Evolutionary conservation across 2,888 invertebrate genomes (phyloP), one percentile per base, ranked within the genome.

Genomic region (Tetanocera ferruginea): DNA sequence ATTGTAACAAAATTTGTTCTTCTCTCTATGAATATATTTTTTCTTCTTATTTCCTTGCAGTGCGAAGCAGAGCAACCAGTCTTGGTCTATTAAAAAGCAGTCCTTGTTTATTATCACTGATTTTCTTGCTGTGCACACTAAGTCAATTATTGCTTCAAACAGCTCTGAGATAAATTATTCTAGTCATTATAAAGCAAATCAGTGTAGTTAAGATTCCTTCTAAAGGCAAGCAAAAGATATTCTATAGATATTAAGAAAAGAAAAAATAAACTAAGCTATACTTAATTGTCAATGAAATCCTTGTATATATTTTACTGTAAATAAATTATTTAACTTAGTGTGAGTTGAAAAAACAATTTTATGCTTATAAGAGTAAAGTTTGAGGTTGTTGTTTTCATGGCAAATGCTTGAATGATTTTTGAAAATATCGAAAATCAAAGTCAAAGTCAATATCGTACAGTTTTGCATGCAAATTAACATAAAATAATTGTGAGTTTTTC

Each of bases 131-230:
- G 52, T 67, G 17, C 74, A 83, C 82, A 64, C 82, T 83, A 49
- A 85, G 87, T 71, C 88, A 86, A 78, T 86, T 87, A 85, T 80
- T 85, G 60, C 80, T 84, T 66, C 81, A 83, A 78, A 83, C 84
- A 76, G 84, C 84, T 76, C 77, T 84, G 55, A 86, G 85, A 81
- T 86, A 86, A 80, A 81, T 43, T 37, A 19, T 9, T 6, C 28
- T 34, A 2, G 55, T 14, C 19, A 23, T 31, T 31, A 57, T 19
- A 62, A 17, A 25, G 11, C 43, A 37, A 37, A 55, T n/a, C 2
- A 52, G 19, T 8, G 8, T 14, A 19, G 17, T 51, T 14, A 31
- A 34, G 8, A 2, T 19, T 23, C 70, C 25, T 52, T 28, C 8
- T 14, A 52, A n/a, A 23, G 17, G 25, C 17, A 19, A 17, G 31